phyloP scores from a whole-genome alignment of 2,888 invertebrate species.

The Nectonema munidae region DNA sequence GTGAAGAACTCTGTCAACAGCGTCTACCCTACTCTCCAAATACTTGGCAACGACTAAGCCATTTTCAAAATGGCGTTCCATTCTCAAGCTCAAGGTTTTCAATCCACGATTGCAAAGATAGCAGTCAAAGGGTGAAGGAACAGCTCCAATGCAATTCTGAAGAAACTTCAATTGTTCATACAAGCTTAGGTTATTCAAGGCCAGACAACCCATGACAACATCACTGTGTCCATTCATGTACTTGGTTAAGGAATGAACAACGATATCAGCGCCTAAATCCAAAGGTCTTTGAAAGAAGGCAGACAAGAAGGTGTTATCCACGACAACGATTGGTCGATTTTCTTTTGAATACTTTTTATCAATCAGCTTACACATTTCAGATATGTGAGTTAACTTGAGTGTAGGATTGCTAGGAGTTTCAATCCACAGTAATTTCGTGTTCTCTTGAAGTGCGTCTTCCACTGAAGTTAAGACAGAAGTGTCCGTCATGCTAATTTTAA shows the following conservation, averaged over 20 bases:
- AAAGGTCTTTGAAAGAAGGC: constrained; percentile 56
- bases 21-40: constrained; percentile 43
- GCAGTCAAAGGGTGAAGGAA: constrained; percentile 86
- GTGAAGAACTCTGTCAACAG: constrained; percentile 43
- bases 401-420: constrained; percentile 86
- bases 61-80: constrained; percentile 53
- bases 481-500: no score
- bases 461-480: no score
- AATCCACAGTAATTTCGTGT: constrained; percentile 51
- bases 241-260: constrained; percentile 65
- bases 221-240: constrained; percentile 96
- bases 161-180: constrained; percentile 41
- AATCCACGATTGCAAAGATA: constrained; percentile 53
- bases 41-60: constrained; percentile 43
- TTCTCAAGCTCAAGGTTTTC: constrained; percentile 60
- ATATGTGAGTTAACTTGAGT: constrained; percentile 55
- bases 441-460: no score
- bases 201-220: constrained; percentile 65
- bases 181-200: constrained; percentile 38
- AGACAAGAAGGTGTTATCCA: constrained; percentile 73
- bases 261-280: constrained; percentile 56
- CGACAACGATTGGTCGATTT: constrained; percentile 36
- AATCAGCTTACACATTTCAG: constrained; percentile 26
- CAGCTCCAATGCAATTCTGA: constrained; percentile 65
- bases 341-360: constrained; percentile 28